These are phyloP conservation scores for Hypotaenidia okinawae DNA, from an alignment of 2,797 vertebrate species.

Conservation along the genomic window DNA sequence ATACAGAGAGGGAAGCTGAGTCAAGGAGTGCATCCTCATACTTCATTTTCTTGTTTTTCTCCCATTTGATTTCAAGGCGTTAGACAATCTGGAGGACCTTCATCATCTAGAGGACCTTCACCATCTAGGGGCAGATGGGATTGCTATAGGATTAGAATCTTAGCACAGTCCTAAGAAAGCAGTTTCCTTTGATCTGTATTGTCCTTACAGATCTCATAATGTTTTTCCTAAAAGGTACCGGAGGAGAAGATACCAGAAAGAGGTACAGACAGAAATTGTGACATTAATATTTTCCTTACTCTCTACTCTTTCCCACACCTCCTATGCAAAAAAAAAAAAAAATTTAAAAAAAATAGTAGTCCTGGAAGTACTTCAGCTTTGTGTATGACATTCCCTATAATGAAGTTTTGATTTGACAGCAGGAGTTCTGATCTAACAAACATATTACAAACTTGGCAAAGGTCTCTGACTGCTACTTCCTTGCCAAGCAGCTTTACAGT, in stretches of 20 bases:
- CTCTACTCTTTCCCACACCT: background rate
- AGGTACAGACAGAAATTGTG: background rate
- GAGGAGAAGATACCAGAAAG: background rate
- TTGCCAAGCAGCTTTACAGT: constrained; percentile 5
- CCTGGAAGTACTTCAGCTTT: background rate
- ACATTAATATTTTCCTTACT: background rate
- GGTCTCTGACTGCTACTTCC: background rate
- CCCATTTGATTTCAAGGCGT: background rate
- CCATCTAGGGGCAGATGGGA: background rate
- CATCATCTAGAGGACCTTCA: background rate
- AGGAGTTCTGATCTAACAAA: background rate
- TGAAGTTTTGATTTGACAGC: background rate
- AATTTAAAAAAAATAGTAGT: background rate
- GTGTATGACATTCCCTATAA: background rate
- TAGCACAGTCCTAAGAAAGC: background rate
- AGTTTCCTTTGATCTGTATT: background rate
- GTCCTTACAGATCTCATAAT: background rate
- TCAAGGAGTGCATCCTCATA: background rate
- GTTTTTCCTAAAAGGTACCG: background rate
- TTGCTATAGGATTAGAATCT: background rate
- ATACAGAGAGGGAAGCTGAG: background rate
- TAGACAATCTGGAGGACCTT: background rate
- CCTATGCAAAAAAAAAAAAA: background rate
- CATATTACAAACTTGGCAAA: constrained; percentile 5
- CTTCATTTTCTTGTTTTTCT: background rate